Evolutionary conservation across 2,113 vertebrate genomes (phyloP).

Genomic region (Trochalopteron elliotii): DNA sequence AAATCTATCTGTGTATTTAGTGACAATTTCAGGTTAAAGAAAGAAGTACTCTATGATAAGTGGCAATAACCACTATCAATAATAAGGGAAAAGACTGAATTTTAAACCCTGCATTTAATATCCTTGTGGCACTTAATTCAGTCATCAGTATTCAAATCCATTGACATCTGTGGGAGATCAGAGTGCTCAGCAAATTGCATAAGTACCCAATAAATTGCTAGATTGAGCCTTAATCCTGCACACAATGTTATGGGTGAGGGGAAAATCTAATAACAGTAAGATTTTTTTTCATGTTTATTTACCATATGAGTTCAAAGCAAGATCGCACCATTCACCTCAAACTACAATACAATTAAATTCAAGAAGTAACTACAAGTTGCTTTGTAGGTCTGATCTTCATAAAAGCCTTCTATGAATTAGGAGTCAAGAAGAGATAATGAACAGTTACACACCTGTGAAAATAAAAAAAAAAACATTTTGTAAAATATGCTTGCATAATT

Average conservation of each 20-base stretch:
- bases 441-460: background rate
- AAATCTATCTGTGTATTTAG: background rate
- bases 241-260: background rate
- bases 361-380: background rate
- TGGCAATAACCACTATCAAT: background rate
- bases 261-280: slow-evolving; percentile 16
- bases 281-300: background rate
- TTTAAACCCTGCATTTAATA: background rate
- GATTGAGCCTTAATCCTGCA: slow-evolving; percentile 9
- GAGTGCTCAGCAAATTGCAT: slow-evolving; percentile 5
- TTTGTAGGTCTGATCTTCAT: background rate
- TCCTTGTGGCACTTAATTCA: slow-evolving; percentile 13
- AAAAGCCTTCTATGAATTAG: slow-evolving; percentile 15
- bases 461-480: background rate
- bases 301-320: slow-evolving; percentile 22
- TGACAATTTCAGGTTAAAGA: background rate
- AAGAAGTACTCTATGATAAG: background rate
- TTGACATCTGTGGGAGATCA: background rate
- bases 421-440: background rate
- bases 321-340: background rate
- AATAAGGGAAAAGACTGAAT: background rate
- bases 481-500: background rate
- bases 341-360: background rate
- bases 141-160: slow-evolving; percentile 48
- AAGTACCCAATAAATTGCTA: slow-evolving; percentile 16